These are phyloP conservation scores for Drosophila fulvimacula DNA, from an alignment of 2,888 invertebrate genomes.

Conservation along the genomic window DNA sequence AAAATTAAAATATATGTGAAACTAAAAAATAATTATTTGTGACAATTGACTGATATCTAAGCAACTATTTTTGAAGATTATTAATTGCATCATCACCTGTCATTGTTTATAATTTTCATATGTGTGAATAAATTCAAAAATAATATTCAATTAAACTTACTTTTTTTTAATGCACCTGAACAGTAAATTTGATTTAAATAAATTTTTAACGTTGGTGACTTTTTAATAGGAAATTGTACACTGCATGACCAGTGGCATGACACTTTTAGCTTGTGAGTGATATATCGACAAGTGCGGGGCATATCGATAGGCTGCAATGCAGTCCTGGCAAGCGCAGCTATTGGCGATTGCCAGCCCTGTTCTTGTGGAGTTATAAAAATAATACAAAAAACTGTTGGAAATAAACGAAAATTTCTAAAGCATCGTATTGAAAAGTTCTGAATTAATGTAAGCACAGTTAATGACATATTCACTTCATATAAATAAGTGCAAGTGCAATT, in stretches of 20 bases:
- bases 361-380: conserved; percentile 44
- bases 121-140: background rate
- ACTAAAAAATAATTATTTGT: background rate
- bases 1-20: background rate
- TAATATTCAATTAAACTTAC: background rate
- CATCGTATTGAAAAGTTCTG: conserved; percentile 8
- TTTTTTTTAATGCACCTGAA: background rate
- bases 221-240: background rate
- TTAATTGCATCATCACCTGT: no score
- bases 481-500: conserved; percentile 2
- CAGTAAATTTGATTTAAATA: no score
- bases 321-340: conserved; percentile 27
- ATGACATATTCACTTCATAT: background rate
- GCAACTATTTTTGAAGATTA: background rate
- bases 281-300: conserved; percentile 20
- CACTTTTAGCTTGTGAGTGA: conserved; percentile 6
- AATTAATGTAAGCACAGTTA: background rate
- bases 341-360: conserved; percentile 53
- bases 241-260: no score
- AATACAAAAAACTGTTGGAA: conserved; percentile 43
- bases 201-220: no score
- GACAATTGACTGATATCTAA: background rate
- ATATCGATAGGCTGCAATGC: conserved; percentile 20
- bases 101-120: no score
- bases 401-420: conserved; percentile 4